Evolutionary conservation across 2,797 vertebrate genomes (phyloP).

Genomic region (Dryobates pubescens): DNA sequence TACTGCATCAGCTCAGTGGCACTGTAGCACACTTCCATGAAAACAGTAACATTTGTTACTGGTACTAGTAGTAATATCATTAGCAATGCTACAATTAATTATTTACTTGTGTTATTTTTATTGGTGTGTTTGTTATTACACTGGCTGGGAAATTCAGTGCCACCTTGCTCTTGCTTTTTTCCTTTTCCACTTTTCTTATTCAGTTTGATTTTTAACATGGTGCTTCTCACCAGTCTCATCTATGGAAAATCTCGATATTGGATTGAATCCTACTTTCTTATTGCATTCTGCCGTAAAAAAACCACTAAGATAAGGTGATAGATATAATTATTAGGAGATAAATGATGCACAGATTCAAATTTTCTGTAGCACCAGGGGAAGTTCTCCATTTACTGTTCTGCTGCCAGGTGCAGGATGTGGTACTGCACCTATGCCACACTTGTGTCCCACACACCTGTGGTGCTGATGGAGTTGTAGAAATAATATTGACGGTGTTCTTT

Average conservation of each 20-base stretch:
- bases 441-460: neutral
- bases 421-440: too few species aligned
- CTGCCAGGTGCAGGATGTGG: neutral
- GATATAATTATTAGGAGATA: neutral
- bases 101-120: too few species aligned
- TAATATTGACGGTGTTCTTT: neutral
- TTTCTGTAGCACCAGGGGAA: neutral
- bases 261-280: neutral
- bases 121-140: neutral
- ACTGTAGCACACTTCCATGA: neutral
- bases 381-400: accelerated
- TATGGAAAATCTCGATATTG: neutral
- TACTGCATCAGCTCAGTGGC: neutral
- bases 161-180: neutral
- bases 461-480: too few species aligned
- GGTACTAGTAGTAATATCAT: too few species aligned
- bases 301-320: neutral
- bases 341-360: neutral
- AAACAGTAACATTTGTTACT: neutral
- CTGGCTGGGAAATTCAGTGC: neutral
- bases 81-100: too few species aligned
- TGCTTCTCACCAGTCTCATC: neutral
- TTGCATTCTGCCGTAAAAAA: neutral
- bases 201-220: neutral
- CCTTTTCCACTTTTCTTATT: neutral